Base-by-base conservation (phyloP, 2,888 invertebrate genomes). In the Agrilus mali region DNA sequence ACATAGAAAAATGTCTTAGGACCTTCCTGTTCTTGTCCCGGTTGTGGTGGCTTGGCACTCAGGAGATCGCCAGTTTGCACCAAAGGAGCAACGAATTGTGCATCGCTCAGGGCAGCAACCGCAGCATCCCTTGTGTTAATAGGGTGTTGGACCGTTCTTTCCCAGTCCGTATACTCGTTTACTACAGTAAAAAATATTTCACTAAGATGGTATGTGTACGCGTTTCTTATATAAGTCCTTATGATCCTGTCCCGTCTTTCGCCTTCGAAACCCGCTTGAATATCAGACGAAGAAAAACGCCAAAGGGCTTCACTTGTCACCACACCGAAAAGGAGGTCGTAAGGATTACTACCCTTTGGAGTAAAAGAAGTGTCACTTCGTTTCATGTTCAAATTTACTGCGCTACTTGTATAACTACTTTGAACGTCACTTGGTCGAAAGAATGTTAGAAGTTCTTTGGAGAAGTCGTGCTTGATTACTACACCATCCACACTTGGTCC, bases 91-190 rank as follows among this genome's bases (percentile, higher is more conserved):
- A 93, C 88, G 61, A 89, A 93, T 62, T 92, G 88, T 2, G 93
- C 93, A 64, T 95, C 94, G 49, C 93, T 92, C 35, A 97, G 68
- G 6, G 96, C 89, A 34, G 92, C 86, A 46, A 96, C 81, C 4
- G 92, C 86, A 10, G 89, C 85, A 61, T 92, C 90, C 49, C 89
- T 74, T 7, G 87, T 86, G 60, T 87, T 89, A 55, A 87, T 84
- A 38, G 90, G 89, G 66, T 88, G 89, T 67, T 88, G 77, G 27
- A 88, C 86, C 56, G 89, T 89, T 65, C 85, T 74, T 66, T 90
- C 90, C 96, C 96, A 97, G 67, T 96, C 94, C 45, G 95, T 96
- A 70, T 97, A 97, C 61, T 96, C 95, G 66, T 95, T 95, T 53
- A 92, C 86, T 53, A 95, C 86, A 52, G 96, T 92, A 66, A 88